Evolutionary conservation across 1,140 invertebrate genomes (phyloP).

Genomic region (Artemia franciscana): DNA sequence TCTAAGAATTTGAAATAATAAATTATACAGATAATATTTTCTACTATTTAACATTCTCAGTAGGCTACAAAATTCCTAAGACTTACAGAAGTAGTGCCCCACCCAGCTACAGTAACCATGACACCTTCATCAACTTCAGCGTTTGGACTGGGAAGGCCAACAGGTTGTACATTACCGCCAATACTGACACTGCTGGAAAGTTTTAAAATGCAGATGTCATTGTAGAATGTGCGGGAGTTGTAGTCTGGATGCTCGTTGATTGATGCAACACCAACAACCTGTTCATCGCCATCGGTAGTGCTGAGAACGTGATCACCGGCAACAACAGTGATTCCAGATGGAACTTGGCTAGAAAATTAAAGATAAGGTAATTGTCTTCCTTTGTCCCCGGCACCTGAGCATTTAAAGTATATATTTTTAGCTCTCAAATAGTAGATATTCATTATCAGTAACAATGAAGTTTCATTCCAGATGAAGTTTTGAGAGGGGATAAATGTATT

Average conservation of each 20-base stretch:
- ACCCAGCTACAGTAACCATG: neutral
- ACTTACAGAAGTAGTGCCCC: slow-evolving; percentile 2
- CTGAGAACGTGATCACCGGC: slow-evolving; percentile 17
- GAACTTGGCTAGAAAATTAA: too few species aligned
- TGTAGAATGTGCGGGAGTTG: slow-evolving; percentile 13
- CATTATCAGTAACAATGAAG: too few species aligned
- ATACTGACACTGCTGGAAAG: neutral
- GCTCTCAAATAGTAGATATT: too few species aligned
- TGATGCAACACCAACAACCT: slow-evolving; percentile 13
- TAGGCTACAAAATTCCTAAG: too few species aligned
- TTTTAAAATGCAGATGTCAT: slow-evolving; percentile 14
- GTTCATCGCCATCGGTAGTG: slow-evolving; percentile 13
- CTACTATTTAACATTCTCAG: too few species aligned
- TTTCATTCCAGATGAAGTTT: too few species aligned
- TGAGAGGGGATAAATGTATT: too few species aligned
- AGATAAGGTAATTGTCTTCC: too few species aligned
- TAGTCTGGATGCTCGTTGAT: slow-evolving; percentile 16
- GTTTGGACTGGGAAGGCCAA: neutral
- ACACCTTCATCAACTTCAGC: neutral
- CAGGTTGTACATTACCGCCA: neutral
- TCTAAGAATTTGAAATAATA: too few species aligned
- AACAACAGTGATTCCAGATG: slow-evolving; percentile 12
- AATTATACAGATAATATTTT: too few species aligned
- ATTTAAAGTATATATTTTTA: too few species aligned
- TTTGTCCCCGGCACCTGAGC: too few species aligned